Evolutionary conservation across 2,113 vertebrate species (phyloP), one percentile per base, ranked within the genome.

Genomic region (Charadrius vociferus): DNA sequence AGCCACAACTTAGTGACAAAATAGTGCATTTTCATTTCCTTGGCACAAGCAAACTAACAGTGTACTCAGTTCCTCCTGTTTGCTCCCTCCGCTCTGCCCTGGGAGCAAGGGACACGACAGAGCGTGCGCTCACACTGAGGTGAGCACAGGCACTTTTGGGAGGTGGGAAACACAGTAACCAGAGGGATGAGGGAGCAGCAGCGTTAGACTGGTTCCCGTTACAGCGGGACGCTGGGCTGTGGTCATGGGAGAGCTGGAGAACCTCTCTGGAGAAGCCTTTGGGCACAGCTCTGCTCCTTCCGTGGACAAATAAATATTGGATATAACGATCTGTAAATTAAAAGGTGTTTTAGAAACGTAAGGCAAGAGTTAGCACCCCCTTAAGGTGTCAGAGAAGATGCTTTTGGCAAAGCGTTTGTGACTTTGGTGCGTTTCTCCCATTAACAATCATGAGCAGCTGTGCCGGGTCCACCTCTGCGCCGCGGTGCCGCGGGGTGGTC

Each of bases 1-100:
- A 94, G 43, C 86, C 89, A 43, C 43, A 79, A 72, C 43, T 92
- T 50, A 72, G 88, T 89, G 93, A 86, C 79, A 96, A 91, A 96
- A 93, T 43, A 73, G 80, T 34, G 45, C 68, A 36, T 95, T 96
- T 95, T 50, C 73, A 86, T 95, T 92, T 95, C 53, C 43, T 39
- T 13, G 55, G 55, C 81, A 80, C n/a, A 71, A 86, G 53, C 18
- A 36, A 75, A 6, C 10, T 18, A 39, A 52, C 36, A 56, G 47
- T 70, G 11, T 3, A 34, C 32, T 10, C 0, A 0, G 8, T 81
- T 59, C 47, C 18, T 43, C 10, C 49, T 19, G 9, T 9, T 45
- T 70, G 24, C 49, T 94, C 36, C 30, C 43, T 75, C 52, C 50
- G 52, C 56, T 19, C 30, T 9, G 26, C 26, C 20, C 30, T 36